Evolutionary conservation across 2,888 invertebrate genomes (phyloP), one percentile per base, ranked within the genome.

Genomic region (Zele albiditarsus): DNA sequence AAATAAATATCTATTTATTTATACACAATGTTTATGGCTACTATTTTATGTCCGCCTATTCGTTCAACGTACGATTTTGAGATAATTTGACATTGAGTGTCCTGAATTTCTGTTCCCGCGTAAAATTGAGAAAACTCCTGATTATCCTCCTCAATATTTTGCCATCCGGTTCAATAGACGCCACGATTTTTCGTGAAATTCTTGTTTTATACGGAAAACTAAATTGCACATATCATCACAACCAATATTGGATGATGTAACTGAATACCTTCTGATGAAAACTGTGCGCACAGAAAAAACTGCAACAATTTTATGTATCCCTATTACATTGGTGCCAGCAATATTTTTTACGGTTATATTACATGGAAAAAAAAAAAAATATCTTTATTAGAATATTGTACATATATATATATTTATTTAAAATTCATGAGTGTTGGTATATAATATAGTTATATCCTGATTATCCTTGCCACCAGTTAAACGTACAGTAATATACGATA

Each of bases 141-240:
- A 42, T 33, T 31, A 28, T 57, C 57, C 66, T 69, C 46, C 63
- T 68, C 69, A 38, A 25, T 16, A 46, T 67, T 63, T 31, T 86
- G 79, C 31, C 81, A 73, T 78, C 86, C 87, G 82, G 82, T 74
- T 82, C 81, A 71, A 71, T 73, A 66, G 65, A 78, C 80, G 77
- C 82, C 84, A 81, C 76, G 80, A 82, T 85, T 85, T 85, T 86
- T 86, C 83, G 82, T 82, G 80, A 81, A 85, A 86, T 81, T 80
- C 77, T 62, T 78, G 71, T 80, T 84, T 83, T 78, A 80, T 67
- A 49, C 76, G 78, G 78, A 83, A 82, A 80, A 74, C n/a, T 5
- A 3, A 28, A 28, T 28, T 68, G 6, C 46, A 38, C 25, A 60
- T 14, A 14, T 63, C n/a, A 31, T 28, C 10, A 20, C 28, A 10